Percentiles rank a stretch among this genome's conserved stretches.
These are phyloP conservation scores for Ophioninae sp. DNA, from an alignment of 2,888 invertebrate genomes.

Conservation along the genomic window DNA sequence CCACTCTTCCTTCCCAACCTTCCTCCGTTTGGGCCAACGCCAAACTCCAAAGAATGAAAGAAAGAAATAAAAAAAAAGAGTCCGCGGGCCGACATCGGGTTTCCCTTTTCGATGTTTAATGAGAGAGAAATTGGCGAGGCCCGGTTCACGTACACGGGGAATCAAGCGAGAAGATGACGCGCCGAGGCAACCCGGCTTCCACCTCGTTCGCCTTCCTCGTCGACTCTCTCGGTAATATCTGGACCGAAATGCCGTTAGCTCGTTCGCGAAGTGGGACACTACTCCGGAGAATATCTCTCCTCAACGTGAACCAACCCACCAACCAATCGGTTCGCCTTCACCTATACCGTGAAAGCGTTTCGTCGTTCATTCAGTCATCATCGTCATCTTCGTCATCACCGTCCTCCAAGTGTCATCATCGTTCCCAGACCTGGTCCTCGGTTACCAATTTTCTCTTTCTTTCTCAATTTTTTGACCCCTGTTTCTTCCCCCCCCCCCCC, in stretches of 20 bases:
- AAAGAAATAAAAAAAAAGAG: background rate
- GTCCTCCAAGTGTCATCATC: slow-evolving; percentile 14
- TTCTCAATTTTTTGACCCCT: background rate
- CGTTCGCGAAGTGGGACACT: slow-evolving; percentile 63
- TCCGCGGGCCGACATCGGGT: background rate
- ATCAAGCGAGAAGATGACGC: slow-evolving; percentile 39
- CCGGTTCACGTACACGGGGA: background rate
- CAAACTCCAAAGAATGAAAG: too few species aligned
- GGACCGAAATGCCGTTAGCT: slow-evolving; percentile 67
- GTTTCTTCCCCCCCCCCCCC: background rate
- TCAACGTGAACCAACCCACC: too few species aligned
- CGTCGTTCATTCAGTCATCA: slow-evolving; percentile 8
- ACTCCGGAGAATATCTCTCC: slow-evolving; percentile 53
- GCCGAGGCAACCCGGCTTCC: background rate
- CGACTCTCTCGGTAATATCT: slow-evolving; percentile 61
- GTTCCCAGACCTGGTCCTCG: too few species aligned
- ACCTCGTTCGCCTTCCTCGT: slow-evolving; percentile 10
- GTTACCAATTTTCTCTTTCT: too few species aligned
- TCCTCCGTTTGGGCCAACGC: too few species aligned
- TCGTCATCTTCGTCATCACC: too few species aligned
- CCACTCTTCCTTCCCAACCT: too few species aligned
- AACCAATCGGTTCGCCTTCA: too few species aligned
- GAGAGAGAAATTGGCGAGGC: slow-evolving; percentile 64
- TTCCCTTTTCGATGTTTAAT: slow-evolving; percentile 48
- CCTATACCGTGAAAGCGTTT: slow-evolving; percentile 2